These are phyloP conservation scores for Drosophila neonasuta DNA, from an alignment of 2,888 invertebrate genomes.

Conservation along the genomic window DNA sequence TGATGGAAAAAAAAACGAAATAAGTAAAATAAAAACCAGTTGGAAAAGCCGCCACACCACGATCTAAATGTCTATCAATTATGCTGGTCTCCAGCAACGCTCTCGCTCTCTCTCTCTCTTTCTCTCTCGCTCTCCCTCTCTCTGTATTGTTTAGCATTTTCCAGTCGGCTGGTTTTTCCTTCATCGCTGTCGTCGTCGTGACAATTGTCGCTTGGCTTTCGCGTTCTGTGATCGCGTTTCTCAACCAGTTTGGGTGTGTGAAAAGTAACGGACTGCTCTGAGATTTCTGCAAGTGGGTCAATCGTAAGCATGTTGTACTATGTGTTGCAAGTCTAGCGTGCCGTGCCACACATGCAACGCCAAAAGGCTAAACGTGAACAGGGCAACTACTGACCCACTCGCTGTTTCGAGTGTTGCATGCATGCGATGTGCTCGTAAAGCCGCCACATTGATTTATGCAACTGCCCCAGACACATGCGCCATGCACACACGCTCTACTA, in stretches of 20 bases:
- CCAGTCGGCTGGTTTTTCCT: conserved; percentile 47
- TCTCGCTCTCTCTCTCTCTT: not conserved
- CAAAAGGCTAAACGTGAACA: conserved; percentile 13
- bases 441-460: conserved; percentile 61
- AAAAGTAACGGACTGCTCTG: conserved; percentile 63
- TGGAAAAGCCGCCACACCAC: conserved; percentile 45
- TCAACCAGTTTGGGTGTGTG: conserved; percentile 67
- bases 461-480: conserved; percentile 18
- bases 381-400: conserved; percentile 50
- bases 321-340: conserved; percentile 46
- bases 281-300: conserved; percentile 69
- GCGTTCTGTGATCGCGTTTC: conserved; percentile 41
- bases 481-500: conserved; percentile 3
- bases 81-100: conserved; percentile 41
- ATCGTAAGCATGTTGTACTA: conserved; percentile 1
- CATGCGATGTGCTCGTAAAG: conserved; percentile 34
- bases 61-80: conserved; percentile 58
- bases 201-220: conserved; percentile 69
- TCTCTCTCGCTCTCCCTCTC: not conserved
- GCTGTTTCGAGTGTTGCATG: conserved; percentile 15
- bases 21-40: conserved; percentile 55
- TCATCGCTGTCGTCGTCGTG: conserved; percentile 10
- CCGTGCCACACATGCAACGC: conserved; percentile 68
- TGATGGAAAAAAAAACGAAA: conserved; percentile 26
- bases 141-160: conserved; percentile 61